Base-by-base conservation (phyloP, 2,113 vertebrate genomes). In the Jacana jacana region DNA sequence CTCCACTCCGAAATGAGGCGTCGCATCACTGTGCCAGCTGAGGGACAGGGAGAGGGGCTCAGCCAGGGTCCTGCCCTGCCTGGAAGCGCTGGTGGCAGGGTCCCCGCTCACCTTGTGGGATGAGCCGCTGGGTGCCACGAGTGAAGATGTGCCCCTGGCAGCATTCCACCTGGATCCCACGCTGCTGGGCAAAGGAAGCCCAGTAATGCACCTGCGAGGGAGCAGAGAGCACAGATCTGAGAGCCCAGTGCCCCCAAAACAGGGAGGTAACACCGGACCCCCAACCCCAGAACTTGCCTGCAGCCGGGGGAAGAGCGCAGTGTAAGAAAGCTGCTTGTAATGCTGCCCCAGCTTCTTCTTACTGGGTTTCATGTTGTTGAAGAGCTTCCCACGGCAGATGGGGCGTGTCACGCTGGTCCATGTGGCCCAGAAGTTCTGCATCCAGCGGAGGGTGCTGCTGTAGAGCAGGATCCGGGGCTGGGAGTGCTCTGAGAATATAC, bases 351-450 rank as follows among this genome's bases (percentile, higher is more conserved):
- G 98, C 97, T 99, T 99, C 97, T 98, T 99, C 92, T 99, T 99
- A 81, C 98, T 94, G 11, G 99, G 99, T 87, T 98, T 98, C 96
- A 99, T 97, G 97, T 99, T 99, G 94, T 98, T 98, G 91, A 99
- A 99, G 92, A 99, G 99, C 90, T 99, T 99, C 73, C 99, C 99
- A 48, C 99, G 98, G 96, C 99, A 99, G 96, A 99, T 99, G 35
- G 99, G 99, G 28, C 99, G 98, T 5, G 99, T 99, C 66, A 99
- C 98, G 1, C 98, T 98, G 79, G 99, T 99, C 99, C 99, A 99
- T 0, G 99, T 99, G 87, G 99, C 99, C 99, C 99, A 99, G 86
- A 99, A 99, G 97, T 99, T 99, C 95, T 99, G 99, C 99, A 99
- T 99, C 99, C 99, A 99, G 78, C 99, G 99, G 81, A 99, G 97